A percentile compares a stretch with the other conserved stretches of the same genome.
phyloP scores from a whole-genome alignment of 2,113 vertebrate genomes.

The Nibea coibor region DNA sequence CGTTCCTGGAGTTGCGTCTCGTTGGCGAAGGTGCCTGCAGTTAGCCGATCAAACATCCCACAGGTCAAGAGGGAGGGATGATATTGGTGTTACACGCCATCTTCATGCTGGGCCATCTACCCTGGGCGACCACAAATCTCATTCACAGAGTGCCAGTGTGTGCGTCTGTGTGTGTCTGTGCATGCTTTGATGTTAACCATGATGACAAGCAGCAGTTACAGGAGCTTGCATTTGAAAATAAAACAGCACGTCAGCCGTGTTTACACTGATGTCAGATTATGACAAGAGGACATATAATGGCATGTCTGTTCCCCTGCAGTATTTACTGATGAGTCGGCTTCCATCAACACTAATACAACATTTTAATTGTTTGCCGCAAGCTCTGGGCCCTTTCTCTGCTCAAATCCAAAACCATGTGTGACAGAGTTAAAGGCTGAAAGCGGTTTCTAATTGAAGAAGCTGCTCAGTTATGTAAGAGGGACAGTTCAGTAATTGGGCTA shows the following conservation, averaged over 20 bases:
- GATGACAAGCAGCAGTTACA: constrained; percentile 56
- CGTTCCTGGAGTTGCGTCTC: constrained; percentile 2
- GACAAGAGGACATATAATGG: constrained; percentile 27
- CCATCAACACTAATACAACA: constrained; percentile 5
- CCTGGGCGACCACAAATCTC: constrained; percentile 16
- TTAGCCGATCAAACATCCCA: constrained; percentile 37
- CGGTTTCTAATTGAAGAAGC: constrained; percentile 47
- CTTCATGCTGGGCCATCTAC: constrained; percentile 24
- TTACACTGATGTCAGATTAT: constrained; percentile 16
- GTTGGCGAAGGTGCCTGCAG: background rate
- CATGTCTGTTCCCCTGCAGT: constrained; percentile 5
- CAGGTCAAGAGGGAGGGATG: constrained; percentile 39
- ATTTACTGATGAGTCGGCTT: constrained; percentile 23
- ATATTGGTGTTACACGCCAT: constrained; percentile 28
- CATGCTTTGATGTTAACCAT: constrained; percentile 39
- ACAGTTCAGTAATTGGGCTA: constrained; percentile 54
- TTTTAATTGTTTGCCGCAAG: constrained; percentile 24
- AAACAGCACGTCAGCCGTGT: constrained; percentile 22
- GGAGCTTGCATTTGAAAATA: constrained; percentile 19
- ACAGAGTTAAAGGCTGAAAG: constrained; percentile 23
- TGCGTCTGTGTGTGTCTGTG: background rate
- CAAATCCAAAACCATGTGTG: constrained; percentile 30
- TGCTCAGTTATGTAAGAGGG: constrained; percentile 43
- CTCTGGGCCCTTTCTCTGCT: background rate
- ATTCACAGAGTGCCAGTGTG: background rate